Evolutionary conservation across 2,888 invertebrate species (phyloP).

Genomic region (Mamestra brassicae): DNA sequence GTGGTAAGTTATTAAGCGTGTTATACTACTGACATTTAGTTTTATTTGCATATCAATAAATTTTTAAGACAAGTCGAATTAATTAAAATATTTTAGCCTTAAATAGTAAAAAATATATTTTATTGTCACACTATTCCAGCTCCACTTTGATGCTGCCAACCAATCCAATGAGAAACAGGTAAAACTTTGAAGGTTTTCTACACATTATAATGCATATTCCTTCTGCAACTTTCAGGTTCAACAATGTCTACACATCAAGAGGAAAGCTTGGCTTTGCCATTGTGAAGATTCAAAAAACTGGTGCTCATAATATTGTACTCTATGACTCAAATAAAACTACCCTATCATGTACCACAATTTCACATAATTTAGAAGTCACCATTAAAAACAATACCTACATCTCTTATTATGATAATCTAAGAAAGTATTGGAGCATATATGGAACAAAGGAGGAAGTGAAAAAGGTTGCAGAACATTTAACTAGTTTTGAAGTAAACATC

Average conservation of each 20-base stretch:
- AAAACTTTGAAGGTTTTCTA: not conserved
- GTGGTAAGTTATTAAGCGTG: conserved; percentile 74
- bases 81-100: not conserved
- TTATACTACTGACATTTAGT: conserved; percentile 22
- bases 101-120: not conserved
- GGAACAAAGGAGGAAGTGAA: conserved; percentile 76
- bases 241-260: conserved; percentile 77
- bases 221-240: conserved; percentile 70
- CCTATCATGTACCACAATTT: conserved; percentile 77
- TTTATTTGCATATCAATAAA: conserved; percentile 13
- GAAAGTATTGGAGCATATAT: conserved; percentile 84
- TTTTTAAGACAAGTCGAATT: not conserved
- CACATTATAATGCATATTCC: not conserved
- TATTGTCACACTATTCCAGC: not conserved
- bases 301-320: conserved; percentile 77
- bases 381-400: conserved; percentile 79
- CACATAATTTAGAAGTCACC: conserved; percentile 75
- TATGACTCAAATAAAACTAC: conserved; percentile 84
- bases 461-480: conserved; percentile 75
- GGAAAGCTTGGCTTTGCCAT: conserved; percentile 87
- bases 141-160: not conserved
- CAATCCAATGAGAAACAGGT: not conserved
- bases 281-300: conserved; percentile 76
- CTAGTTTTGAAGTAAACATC: conserved; percentile 72
- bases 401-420: conserved; percentile 81